These are phyloP conservation scores for Pseudomyrmex dendroicus DNA, from an alignment of 1,140 invertebrate genomes.

Conservation along the genomic window DNA sequence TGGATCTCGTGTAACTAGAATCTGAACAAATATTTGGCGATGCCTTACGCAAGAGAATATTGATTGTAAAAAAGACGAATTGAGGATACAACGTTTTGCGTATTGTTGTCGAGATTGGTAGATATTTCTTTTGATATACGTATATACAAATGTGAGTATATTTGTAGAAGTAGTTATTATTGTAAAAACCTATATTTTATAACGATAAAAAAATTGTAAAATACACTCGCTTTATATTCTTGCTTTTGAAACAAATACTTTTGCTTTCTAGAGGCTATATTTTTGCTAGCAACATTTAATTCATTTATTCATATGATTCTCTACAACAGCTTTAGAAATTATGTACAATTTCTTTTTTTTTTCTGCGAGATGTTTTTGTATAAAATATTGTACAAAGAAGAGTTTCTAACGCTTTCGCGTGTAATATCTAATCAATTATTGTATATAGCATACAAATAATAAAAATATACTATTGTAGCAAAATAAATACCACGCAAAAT, in stretches of 20 bases:
- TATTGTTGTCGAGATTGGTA: background rate
- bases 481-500: background rate
- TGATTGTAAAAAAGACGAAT: background rate
- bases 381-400: conserved; percentile 28
- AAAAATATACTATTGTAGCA: conserved; percentile 19
- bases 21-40: background rate
- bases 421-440: conserved; percentile 12
- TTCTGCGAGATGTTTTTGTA: conserved; percentile 13
- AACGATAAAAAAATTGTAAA: background rate
- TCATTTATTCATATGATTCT: conserved; percentile 26
- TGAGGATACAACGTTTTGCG: background rate
- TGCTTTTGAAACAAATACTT: background rate
- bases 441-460: conserved; percentile 51
- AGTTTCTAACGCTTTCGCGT: background rate
- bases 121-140: too few species aligned
- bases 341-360: background rate
- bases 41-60: background rate
- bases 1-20: background rate
- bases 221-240: conserved; percentile 1
- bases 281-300: background rate
- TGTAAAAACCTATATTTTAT: background rate
- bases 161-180: too few species aligned
- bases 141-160: background rate
- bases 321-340: background rate
- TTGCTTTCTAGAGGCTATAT: background rate